Percentiles rank a stretch among this genome's conserved stretches.
Conservation (phyloP, 2,113 vertebrate species). For the Thamnophis sirtalis region DNA sequence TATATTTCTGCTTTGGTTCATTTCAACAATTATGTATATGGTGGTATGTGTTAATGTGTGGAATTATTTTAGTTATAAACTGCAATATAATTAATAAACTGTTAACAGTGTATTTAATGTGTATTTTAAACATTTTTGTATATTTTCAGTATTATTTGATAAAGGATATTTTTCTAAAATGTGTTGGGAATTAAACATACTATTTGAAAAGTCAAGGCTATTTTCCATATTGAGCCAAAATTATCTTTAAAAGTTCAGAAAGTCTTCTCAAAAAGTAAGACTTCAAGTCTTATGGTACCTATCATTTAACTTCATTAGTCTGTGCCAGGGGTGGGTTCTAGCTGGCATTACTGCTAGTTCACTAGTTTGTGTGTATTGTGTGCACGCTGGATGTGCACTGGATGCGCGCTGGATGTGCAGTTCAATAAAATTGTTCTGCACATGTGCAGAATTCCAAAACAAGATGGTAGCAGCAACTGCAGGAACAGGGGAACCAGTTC, state of each 20-base stretch:
- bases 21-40: neutral
- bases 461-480: too few relatives aligned
- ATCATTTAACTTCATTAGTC: neutral
- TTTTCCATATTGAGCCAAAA: neutral
- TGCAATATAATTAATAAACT: neutral
- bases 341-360: too few relatives aligned
- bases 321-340: neutral
- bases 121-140: neutral
- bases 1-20: neutral
- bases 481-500: too few relatives aligned
- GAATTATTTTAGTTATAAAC: neutral
- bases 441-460: too few relatives aligned
- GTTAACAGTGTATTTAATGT: neutral
- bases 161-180: neutral
- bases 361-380: too few relatives aligned
- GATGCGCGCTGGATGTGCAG: too few relatives aligned
- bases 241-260: neutral
- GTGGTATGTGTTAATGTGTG: neutral
- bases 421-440: too few relatives aligned
- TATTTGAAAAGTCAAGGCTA: neutral
- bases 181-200: neutral
- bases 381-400: too few relatives aligned
- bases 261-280: neutral
- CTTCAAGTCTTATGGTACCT: neutral
- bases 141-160: neutral